Conservation (phyloP, 2,113 vertebrate genomes). For the Alethe diademata region DNA sequence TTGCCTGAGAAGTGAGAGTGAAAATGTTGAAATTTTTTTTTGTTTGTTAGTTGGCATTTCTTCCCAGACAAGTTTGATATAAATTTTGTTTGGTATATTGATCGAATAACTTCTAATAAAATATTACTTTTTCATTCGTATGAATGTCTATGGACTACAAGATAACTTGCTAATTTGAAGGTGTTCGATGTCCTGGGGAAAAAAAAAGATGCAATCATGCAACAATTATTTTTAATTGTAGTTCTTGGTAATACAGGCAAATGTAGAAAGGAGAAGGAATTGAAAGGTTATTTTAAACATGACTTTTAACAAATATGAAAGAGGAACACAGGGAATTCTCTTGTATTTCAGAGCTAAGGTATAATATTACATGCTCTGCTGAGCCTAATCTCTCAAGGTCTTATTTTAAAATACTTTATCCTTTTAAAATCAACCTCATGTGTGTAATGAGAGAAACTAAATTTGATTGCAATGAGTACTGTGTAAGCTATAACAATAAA, state of each 20-base stretch:
- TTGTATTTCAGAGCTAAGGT: neutral
- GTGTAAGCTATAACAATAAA: neutral
- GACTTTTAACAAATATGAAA: neutral
- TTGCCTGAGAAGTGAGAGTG: neutral
- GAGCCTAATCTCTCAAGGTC: neutral
- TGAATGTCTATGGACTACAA: neutral
- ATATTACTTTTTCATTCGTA: neutral
- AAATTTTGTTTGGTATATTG: neutral
- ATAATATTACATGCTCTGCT: neutral
- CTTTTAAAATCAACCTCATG: neutral
- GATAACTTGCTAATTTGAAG: neutral
- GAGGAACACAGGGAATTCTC: neutral
- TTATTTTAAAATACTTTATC: neutral
- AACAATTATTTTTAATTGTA: neutral
- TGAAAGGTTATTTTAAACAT: neutral
- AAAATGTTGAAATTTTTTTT: neutral
- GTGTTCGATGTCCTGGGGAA: neutral
- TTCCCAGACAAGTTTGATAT: neutral
- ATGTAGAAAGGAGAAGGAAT: neutral
- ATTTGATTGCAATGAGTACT: neutral
- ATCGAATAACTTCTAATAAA: neutral
- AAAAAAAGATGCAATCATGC: neutral
- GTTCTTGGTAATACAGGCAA: neutral
- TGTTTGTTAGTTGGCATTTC: fast-evolving
- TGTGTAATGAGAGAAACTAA: neutral